phyloP scores from a whole-genome alignment of 2,888 invertebrate species.

The Cyaniris semiargus region DNA sequence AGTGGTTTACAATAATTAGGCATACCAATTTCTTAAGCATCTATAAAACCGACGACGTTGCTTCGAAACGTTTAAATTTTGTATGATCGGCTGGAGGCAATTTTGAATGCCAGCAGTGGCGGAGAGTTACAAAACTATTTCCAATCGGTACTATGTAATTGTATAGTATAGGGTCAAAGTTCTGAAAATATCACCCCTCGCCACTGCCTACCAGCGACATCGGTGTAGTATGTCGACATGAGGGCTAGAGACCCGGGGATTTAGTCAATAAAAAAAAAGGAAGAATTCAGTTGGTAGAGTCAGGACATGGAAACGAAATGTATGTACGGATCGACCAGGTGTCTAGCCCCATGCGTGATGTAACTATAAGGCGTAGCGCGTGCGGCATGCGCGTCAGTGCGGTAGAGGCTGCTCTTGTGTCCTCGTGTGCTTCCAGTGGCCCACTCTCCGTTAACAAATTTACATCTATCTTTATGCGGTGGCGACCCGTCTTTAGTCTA shows the following conservation, averaged over 20 bases:
- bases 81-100: background rate
- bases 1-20: background rate
- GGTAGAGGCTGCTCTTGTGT: conserved; percentile 60
- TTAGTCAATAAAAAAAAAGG: background rate
- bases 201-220: background rate
- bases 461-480: conserved; percentile 40
- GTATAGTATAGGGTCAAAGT: background rate
- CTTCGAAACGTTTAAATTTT: conserved; percentile 15
- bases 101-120: background rate
- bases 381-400: conserved; percentile 49
- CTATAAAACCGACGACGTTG: background rate
- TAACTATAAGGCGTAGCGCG: conserved; percentile 40
- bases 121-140: background rate
- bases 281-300: conserved; percentile 41
- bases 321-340: background rate
- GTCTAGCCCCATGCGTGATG: conserved; percentile 3
- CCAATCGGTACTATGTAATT: background rate
- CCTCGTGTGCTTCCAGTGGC: conserved; percentile 78
- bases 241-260: background rate
- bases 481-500: conserved; percentile 43
- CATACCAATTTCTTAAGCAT: background rate
- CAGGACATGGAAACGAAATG: conserved; percentile 48
- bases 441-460: conserved; percentile 47
- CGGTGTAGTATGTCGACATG: background rate
- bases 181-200: background rate